Conservation (phyloP, 2,113 vertebrate species). For the Haliaeetus leucogaster region DNA sequence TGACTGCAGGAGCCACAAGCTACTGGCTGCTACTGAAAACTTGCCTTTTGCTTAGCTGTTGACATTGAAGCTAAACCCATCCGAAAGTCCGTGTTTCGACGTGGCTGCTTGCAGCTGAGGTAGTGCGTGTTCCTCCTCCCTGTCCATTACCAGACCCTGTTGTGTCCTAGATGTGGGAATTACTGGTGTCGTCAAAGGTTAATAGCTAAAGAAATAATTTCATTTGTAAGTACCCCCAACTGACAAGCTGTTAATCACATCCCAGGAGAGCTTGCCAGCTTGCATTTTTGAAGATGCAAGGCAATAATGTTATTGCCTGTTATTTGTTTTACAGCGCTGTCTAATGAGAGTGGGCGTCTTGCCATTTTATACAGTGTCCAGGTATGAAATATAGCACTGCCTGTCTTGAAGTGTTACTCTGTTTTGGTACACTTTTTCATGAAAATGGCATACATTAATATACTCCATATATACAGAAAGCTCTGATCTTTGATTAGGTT, state of each 20-base stretch:
- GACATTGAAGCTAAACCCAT: background rate
- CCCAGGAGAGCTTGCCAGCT: background rate
- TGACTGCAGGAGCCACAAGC: background rate
- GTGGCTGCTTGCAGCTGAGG: background rate
- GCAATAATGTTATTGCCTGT: background rate
- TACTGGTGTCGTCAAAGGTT: background rate
- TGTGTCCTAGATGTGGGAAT: background rate
- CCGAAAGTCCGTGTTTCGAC: background rate
- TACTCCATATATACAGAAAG: background rate
- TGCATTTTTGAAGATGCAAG: background rate
- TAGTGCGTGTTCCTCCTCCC: rapidly evolving
- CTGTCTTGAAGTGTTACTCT: background rate
- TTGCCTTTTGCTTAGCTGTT: background rate
- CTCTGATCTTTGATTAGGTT: background rate
- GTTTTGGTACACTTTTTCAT: background rate
- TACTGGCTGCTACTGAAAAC: background rate
- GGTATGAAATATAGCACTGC: background rate
- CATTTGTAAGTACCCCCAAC: background rate
- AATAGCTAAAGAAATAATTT: background rate
- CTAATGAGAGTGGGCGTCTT: background rate
- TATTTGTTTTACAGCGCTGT: background rate
- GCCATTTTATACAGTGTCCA: background rate
- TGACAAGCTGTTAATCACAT: background rate
- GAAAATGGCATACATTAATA: background rate
- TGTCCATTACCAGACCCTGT: background rate